Evolutionary conservation across 2,888 invertebrate genomes (phyloP), one percentile per base, ranked within the genome.

Genomic region (Entomobrya multifasciata): DNA sequence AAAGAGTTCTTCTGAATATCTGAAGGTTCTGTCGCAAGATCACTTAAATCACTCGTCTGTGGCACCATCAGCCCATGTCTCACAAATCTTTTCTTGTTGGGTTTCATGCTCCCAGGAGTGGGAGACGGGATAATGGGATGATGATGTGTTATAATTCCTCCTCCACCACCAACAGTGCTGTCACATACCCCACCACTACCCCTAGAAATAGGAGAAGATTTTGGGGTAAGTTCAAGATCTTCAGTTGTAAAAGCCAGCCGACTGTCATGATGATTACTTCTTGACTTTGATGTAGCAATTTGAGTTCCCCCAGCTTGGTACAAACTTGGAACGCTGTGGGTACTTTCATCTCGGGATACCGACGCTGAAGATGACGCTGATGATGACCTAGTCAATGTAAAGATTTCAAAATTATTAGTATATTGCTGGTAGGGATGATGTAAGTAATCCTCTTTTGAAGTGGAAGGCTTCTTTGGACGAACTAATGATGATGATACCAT

Each of bases 221-320:
- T 74, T 4, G 72, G 74, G 0, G 22, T 36, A 6, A 74, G 36
- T 30, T 76, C 36, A 13, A 86, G 86, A 0, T 80, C 80, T n/a
- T 86, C 80, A 0, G 80, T 76, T 0, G 86, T 86, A 17, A 86
- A 76, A 0, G 86, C 86, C 2, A 86, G 62, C 13, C 47, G 82
- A 44, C 36, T 65, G 41, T 36, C 72, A 52, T 72, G 17, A 30
- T 52, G 17, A 30, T 52, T 22, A 10, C 22, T 22, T 15, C 4
- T 67, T 8, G 47, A n/a, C n/a, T n/a, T n/a, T n/a, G n/a, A n/a
- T n/a, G n/a, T n/a, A n/a, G n/a, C n/a, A n/a, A n/a, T n/a, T n/a
- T n/a, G n/a, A n/a, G n/a, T n/a, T n/a, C n/a, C n/a, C n/a, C n/a
- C 41, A 27, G 72, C 85, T 17, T 86, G 27, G 25, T 49, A 86